These are phyloP conservation scores for Rutpela maculata DNA, from an alignment of 2,888 invertebrate species.

Conservation along the genomic window DNA sequence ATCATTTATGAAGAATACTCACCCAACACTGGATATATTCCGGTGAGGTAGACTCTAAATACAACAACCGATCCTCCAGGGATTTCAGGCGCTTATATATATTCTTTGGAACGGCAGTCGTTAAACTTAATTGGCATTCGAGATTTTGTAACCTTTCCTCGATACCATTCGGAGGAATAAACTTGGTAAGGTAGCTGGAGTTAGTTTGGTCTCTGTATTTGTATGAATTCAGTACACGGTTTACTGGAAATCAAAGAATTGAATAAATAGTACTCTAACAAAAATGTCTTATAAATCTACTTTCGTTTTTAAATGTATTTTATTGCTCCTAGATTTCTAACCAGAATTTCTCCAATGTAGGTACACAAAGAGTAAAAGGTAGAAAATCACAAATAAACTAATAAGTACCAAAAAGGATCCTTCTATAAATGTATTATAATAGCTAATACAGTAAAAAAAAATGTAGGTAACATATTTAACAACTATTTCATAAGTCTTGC, in stretches of 20 bases:
- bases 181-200: constrained; percentile 74
- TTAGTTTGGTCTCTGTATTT: constrained; percentile 75
- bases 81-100: constrained; percentile 82
- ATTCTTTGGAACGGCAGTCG: constrained; percentile 78
- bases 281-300: background rate
- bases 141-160: constrained; percentile 81
- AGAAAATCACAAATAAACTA: too few relatives aligned
- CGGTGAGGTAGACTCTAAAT: constrained; percentile 86
- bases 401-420: too few relatives aligned
- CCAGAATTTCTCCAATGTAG: too few relatives aligned
- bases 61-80: constrained; percentile 84
- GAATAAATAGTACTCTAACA: background rate
- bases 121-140: constrained; percentile 79
- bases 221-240: constrained; percentile 82
- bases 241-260: constrained; percentile 75
- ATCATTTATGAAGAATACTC: constrained; percentile 63
- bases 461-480: too few relatives aligned
- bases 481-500: too few relatives aligned
- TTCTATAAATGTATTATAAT: too few relatives aligned
- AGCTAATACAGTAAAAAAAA: too few relatives aligned
- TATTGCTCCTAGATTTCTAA: too few relatives aligned
- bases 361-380: too few relatives aligned
- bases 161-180: constrained; percentile 75
- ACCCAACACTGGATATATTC: constrained; percentile 86
- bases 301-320: background rate